phyloP scores from a whole-genome alignment of 2,888 invertebrate species.

The Andricus curvator region DNA sequence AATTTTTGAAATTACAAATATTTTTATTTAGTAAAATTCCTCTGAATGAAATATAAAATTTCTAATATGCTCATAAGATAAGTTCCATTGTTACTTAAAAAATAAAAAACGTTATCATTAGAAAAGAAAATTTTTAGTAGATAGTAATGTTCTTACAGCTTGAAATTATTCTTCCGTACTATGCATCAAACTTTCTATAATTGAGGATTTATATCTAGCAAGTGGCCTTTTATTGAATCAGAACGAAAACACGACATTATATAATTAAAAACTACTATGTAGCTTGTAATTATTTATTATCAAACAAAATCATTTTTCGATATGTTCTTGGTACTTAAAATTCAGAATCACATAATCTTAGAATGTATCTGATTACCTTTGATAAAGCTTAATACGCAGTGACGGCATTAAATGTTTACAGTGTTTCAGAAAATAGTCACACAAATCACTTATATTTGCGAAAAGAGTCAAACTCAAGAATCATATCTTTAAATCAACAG shows the following conservation, averaged over 20 bases:
- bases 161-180: not conserved
- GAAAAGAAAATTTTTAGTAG: too few relatives aligned
- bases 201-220: not conserved
- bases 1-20: not conserved
- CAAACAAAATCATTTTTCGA: not conserved
- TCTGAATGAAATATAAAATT: not conserved
- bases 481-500: not conserved
- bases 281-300: not conserved
- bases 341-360: slow-evolving; percentile 27
- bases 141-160: too few relatives aligned
- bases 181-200: not conserved
- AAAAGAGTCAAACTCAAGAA: not conserved
- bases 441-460: not conserved
- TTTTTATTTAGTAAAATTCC: not conserved
- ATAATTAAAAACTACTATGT: not conserved
- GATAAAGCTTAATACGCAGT: not conserved
- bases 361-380: slow-evolving; percentile 15
- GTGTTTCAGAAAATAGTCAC: slow-evolving; percentile 4
- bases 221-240: not conserved
- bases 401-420: slow-evolving; percentile 8
- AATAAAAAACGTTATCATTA: not conserved
- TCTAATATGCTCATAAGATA: not conserved
- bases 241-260: not conserved
- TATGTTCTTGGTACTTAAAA: slow-evolving; percentile 3
- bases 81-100: not conserved